Evolutionary conservation across 2,797 vertebrate species (phyloP).

Genomic region (Nothura maculosa): DNA sequence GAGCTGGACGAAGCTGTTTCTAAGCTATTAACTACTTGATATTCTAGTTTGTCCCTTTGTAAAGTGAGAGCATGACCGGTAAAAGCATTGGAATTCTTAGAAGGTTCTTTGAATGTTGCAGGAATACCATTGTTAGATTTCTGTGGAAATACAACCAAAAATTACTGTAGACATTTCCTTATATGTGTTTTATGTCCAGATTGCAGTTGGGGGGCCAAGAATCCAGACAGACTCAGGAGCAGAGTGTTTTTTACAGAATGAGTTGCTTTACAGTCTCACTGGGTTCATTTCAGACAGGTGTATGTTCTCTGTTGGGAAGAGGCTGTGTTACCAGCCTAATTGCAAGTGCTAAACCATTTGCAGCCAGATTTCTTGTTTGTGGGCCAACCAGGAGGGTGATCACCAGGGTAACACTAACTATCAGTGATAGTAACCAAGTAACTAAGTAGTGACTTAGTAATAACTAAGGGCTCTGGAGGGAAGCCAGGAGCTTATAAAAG

Average conservation of each 20-base stretch:
- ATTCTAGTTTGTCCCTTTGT: not conserved
- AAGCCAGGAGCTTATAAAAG: not conserved
- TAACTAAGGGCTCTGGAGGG: not conserved
- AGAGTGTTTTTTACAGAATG: not conserved
- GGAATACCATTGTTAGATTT: not conserved
- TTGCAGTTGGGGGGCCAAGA: accelerated
- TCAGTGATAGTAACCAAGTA: not conserved
- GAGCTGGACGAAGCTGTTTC: not conserved
- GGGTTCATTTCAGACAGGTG: not conserved
- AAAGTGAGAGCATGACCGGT: accelerated
- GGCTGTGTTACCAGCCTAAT: not conserved
- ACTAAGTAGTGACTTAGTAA: not conserved
- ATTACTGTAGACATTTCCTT: not conserved
- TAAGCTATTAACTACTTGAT: not conserved
- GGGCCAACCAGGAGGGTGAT: not conserved
- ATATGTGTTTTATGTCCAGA: not conserved
- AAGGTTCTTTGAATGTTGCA: not conserved
- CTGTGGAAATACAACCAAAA: not conserved
- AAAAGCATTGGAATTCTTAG: not conserved
- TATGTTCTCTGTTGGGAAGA: not conserved
- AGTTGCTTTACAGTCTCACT: not conserved
- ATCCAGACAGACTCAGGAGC: not conserved
- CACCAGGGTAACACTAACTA: not conserved
- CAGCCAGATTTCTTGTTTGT: not conserved
- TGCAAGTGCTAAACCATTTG: not conserved